Percentiles rank a stretch among this genome's conserved stretches.
These are phyloP conservation scores for Ischnus inquisitorius DNA, from an alignment of 2,888 invertebrate species.

Conservation along the genomic window DNA sequence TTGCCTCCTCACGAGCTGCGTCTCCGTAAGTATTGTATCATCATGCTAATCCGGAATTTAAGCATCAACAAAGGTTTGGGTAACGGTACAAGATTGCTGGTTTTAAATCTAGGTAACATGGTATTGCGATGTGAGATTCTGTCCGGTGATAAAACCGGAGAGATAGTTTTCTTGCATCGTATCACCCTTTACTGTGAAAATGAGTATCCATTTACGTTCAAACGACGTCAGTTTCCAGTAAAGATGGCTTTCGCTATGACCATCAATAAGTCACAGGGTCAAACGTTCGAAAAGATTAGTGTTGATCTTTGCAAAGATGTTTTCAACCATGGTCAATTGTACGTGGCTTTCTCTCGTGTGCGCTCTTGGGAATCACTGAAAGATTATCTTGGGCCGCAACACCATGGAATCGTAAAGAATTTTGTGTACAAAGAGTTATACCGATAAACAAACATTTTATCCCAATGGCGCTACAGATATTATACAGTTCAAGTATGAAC, in stretches of 20 bases:
- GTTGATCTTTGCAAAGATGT: conserved; percentile 65
- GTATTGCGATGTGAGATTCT: conserved; percentile 68
- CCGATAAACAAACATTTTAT: conserved; percentile 9
- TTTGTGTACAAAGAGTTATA: conserved; percentile 54
- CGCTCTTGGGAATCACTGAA: conserved; percentile 64
- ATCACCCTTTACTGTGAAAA: conserved; percentile 47
- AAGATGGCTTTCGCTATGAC: conserved; percentile 71
- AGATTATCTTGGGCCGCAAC: conserved; percentile 54
- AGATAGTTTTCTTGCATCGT: conserved; percentile 49
- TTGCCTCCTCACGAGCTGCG: conserved; percentile 34
- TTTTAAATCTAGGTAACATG: conserved; percentile 61
- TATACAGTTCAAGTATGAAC: neutral
- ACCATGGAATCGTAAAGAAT: conserved; percentile 50
- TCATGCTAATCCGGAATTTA: conserved; percentile 52
- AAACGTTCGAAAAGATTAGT: conserved; percentile 65
- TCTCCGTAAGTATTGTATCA: conserved; percentile 24
- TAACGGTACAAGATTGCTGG: conserved; percentile 67
- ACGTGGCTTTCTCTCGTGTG: conserved; percentile 62
- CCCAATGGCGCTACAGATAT: neutral
- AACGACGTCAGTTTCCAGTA: conserved; percentile 67
- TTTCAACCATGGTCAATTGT: conserved; percentile 69
- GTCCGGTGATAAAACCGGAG: conserved; percentile 58
- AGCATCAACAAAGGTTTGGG: conserved; percentile 55
- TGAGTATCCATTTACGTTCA: neutral
- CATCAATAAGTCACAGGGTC: conserved; percentile 68